Conservation (phyloP, 2,113 vertebrate genomes). For the Potamarius usumacintae region DNA sequence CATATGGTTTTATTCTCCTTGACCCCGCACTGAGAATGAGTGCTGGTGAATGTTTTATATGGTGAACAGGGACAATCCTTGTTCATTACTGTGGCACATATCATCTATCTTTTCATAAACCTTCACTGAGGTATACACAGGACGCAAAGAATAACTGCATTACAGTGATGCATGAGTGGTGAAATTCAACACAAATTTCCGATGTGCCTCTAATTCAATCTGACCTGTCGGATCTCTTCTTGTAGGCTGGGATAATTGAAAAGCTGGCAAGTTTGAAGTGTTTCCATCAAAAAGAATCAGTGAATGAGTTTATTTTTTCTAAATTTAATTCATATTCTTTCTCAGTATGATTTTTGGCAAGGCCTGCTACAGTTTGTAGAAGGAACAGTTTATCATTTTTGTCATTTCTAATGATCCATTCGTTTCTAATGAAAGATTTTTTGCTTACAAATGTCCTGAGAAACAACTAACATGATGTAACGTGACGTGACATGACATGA, state of each 20-base stretch:
- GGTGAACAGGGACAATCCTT: background rate
- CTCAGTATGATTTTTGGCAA: background rate
- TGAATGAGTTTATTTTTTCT: background rate
- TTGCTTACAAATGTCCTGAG: background rate
- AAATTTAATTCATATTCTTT: background rate
- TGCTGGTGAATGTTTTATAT: background rate
- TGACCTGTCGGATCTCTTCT: background rate
- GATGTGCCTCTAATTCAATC: background rate
- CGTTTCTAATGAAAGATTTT: background rate
- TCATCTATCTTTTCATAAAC: conserved; percentile 1
- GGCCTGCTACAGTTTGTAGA: background rate
- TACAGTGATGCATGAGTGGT: conserved; percentile 26
- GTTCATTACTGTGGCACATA: conserved; percentile 11
- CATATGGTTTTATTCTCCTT: background rate
- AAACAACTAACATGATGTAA: background rate
- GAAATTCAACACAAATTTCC: conserved; percentile 5
- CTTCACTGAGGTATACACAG: background rate
- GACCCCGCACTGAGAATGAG: conserved; percentile 1
- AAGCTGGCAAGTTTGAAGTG: conserved; percentile 1
- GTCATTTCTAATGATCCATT: background rate
- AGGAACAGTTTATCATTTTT: background rate
- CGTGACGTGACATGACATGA: background rate
- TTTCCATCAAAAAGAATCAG: background rate
- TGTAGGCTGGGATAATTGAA: conserved; percentile 24
- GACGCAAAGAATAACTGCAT: background rate